A percentile compares a stretch with the other conserved stretches of the same genome.
phyloP scores from a whole-genome alignment of 1,140 invertebrate genomes.

The Leucophenga varia region DNA sequence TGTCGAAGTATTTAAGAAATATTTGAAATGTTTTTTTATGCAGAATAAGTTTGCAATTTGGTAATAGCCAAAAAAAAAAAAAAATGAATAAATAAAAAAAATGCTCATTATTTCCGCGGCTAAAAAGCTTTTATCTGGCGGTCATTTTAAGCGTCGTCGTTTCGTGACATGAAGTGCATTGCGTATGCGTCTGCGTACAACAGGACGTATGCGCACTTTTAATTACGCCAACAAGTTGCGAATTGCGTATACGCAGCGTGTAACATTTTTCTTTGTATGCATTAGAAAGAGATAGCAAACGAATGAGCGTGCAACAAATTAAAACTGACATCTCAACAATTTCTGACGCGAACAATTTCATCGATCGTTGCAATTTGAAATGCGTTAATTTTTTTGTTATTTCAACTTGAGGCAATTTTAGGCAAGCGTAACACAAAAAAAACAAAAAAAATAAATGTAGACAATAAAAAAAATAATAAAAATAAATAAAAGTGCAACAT shows the following conservation, averaged over 20 bases:
- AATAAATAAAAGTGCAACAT: too few species aligned
- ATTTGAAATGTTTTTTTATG: neutral
- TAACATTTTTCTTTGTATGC: too few species aligned
- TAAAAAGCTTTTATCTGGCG: constrained; percentile 19
- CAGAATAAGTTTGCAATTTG: constrained; percentile 16
- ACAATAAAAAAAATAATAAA: too few species aligned
- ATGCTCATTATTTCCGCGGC: constrained; percentile 33
- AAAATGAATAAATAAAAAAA: constrained; percentile 12
- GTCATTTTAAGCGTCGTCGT: constrained; percentile 5
- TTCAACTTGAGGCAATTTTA: constrained; percentile 22
- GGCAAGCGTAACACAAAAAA: too few species aligned
- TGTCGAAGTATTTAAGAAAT: neutral
- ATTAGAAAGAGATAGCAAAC: constrained; percentile 26
- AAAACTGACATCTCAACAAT: constrained; percentile 51
- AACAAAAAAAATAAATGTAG: too few species aligned
- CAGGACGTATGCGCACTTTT: constrained; percentile 51
- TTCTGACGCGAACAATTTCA: constrained; percentile 5
- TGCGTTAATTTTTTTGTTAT: constrained; percentile 48
- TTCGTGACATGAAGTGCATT: constrained; percentile 14
- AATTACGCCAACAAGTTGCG: constrained; percentile 47
- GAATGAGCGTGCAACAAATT: constrained; percentile 29
- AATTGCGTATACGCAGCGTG: constrained; percentile 41
- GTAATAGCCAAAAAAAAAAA: constrained; percentile 25
- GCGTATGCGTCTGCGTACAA: constrained; percentile 23
- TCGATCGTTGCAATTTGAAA: too few species aligned